phyloP scores from a whole-genome alignment of 2,113 vertebrate species.

The Saccopteryx bilineata region DNA sequence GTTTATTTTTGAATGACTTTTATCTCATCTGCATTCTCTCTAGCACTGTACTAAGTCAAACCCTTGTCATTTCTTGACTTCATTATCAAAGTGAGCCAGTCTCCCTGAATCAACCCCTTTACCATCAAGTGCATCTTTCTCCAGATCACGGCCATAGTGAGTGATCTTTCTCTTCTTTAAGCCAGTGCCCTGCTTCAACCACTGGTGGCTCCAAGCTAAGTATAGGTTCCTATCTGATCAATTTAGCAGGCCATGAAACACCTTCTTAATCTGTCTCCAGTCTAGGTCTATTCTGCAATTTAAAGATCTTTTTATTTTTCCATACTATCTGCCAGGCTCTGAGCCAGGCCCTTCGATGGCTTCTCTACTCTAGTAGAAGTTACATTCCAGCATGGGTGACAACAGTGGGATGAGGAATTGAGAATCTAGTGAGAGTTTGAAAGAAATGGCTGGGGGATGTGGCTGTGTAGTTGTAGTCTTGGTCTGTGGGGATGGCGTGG shows the following conservation, averaged over 20 bases:
- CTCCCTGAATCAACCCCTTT: background rate
- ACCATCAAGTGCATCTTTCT: background rate
- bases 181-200: background rate
- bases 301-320: background rate
- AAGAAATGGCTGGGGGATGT: background rate
- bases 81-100: background rate
- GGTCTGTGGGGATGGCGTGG: accelerated
- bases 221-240: background rate
- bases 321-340: background rate
- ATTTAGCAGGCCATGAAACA: background rate
- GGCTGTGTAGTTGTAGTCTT: background rate
- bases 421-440: background rate
- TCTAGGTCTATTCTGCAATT: background rate
- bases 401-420: background rate
- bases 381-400: background rate
- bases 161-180: background rate
- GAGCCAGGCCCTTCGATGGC: background rate
- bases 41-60: no score
- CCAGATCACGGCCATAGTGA: background rate
- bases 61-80: background rate
- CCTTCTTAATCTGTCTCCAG: background rate
- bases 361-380: background rate
- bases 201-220: background rate
- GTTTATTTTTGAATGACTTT: background rate
- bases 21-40: background rate